phyloP scores from a whole-genome alignment of 2,797 vertebrate genomes.

The Anomalospiza imberbis region DNA sequence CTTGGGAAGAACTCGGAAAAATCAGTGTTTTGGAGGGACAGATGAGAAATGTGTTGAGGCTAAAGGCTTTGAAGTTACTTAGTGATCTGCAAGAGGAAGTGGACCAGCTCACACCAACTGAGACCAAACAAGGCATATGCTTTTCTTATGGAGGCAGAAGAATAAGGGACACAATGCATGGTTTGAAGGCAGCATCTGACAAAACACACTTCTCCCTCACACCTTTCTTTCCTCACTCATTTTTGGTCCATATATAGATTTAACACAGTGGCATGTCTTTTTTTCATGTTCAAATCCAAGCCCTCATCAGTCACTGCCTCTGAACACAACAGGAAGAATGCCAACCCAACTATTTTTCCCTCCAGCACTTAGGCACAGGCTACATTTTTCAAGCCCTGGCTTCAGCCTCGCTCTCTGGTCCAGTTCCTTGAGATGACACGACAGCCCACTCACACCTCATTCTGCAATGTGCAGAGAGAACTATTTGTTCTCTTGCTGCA shows the following conservation, averaged over 20 bases:
- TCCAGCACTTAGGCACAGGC: not conserved
- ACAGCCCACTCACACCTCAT: constrained; percentile 51
- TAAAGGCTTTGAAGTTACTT: not conserved
- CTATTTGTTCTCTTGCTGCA: constrained; percentile 38
- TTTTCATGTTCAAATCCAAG: not conserved
- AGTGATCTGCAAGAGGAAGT: not conserved
- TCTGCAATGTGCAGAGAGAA: not conserved
- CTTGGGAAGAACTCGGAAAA: not conserved
- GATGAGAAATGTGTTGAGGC: not conserved
- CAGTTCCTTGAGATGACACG: not conserved
- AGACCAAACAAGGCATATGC: not conserved
- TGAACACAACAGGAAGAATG: not conserved
- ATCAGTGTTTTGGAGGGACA: not conserved
- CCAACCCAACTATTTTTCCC: not conserved
- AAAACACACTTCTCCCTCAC: not conserved
- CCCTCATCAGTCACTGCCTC: not conserved
- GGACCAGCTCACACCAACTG: not conserved
- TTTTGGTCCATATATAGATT: not conserved
- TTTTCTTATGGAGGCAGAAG: not conserved
- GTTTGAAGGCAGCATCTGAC: not conserved
- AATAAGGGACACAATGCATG: not conserved
- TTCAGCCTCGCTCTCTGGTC: not conserved
- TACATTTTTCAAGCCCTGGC: constrained; percentile 12
- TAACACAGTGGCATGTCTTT: not conserved
- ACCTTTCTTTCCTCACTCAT: not conserved